A percentile compares a stretch with the other conserved stretches of the same genome.
These are phyloP conservation scores for Megathymus violae DNA, from an alignment of 1,140 invertebrate species.

Conservation along the genomic window DNA sequence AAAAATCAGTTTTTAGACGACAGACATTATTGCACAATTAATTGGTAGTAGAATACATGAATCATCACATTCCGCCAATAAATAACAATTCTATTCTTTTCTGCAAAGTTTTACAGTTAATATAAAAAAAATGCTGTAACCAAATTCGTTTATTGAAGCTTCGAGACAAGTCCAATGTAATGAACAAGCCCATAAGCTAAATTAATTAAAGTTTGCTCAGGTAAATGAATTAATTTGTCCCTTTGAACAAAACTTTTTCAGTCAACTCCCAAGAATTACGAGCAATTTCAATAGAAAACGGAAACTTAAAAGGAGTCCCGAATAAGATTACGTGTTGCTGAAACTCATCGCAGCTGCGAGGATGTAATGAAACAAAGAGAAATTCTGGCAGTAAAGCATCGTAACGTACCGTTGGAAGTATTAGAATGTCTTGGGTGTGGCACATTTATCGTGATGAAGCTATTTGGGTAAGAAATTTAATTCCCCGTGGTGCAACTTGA, in stretches of 20 bases:
- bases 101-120: constrained; percentile 3
- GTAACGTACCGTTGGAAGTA: constrained; percentile 55
- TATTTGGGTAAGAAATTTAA: constrained; percentile 73
- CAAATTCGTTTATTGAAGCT: constrained; percentile 19
- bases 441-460: constrained; percentile 66
- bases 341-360: constrained; percentile 42
- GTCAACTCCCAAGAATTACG: constrained; percentile 37
- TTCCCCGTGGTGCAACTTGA: constrained; percentile 57
- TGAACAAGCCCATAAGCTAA: constrained; percentile 26
- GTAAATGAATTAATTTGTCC: constrained; percentile 40
- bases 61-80: no score
- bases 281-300: constrained; percentile 46
- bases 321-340: constrained; percentile 42
- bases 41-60: no score
- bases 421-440: constrained; percentile 54
- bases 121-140: constrained; percentile 3
- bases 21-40: no score
- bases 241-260: constrained; percentile 43
- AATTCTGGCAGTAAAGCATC: constrained; percentile 49
- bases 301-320: constrained; percentile 39
- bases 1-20: no score
- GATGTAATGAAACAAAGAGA: constrained; percentile 53
- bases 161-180: constrained; percentile 4
- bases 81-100: no score
- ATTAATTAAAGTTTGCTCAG: constrained; percentile 37